Conservation (phyloP, 2,888 invertebrate genomes). For the Azorinus chamasolen region DNA sequence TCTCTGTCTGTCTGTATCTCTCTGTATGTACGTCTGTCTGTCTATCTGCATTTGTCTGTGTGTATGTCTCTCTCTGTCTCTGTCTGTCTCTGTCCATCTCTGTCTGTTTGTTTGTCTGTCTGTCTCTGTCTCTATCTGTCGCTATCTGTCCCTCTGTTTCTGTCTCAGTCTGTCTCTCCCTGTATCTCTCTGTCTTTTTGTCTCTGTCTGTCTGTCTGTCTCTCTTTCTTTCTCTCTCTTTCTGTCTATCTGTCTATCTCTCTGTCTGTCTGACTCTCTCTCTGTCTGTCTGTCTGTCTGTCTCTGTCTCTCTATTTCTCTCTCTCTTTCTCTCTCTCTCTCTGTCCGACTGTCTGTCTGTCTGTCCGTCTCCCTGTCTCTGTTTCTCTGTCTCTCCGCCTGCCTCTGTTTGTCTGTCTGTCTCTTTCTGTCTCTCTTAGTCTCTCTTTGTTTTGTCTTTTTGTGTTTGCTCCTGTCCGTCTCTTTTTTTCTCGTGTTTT, state of each 20-base stretch:
- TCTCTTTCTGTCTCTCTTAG: neutral
- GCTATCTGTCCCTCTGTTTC: no score
- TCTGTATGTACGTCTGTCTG: constrained; percentile 5
- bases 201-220: no score
- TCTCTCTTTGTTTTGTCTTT: no score
- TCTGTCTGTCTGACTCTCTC: neutral
- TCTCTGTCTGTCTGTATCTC: no score
- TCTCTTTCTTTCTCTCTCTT: no score
- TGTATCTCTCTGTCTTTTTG: no score
- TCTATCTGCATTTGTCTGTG: constrained; percentile 7
- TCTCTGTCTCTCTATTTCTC: neutral
- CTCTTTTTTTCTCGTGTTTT: neutral
- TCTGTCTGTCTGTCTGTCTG: neutral
- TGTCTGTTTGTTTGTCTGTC: constrained; percentile 1
- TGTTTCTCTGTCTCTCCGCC: neutral
- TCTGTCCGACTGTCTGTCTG: neutral
- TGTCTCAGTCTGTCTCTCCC: no score
- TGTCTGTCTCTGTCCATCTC: neutral
- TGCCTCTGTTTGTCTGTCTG: neutral
- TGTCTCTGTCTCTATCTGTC: no score
- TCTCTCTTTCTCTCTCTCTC: neutral
- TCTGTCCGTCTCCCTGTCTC: neutral
- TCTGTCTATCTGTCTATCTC: no score
- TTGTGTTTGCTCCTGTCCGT: neutral
- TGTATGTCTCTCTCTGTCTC: constrained; percentile 7